Evolutionary conservation across 2,888 invertebrate genomes (phyloP).

Genomic region (Nomada fucata): DNA sequence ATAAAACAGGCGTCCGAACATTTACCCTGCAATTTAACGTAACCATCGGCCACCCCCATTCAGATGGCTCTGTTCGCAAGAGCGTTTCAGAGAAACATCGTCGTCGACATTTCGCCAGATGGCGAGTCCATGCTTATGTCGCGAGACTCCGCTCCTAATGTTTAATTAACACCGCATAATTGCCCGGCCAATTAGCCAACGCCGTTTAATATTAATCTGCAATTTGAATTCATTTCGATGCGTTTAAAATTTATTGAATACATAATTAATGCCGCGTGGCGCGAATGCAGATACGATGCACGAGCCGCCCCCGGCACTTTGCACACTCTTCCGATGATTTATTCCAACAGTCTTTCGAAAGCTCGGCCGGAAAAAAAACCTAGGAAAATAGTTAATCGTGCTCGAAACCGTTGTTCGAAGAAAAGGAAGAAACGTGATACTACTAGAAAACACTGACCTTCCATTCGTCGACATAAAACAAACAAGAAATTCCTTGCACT

Average conservation of each 20-base stretch:
- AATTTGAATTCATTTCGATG: conserved; percentile 83
- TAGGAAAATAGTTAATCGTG: conserved; percentile 27
- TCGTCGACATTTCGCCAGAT: conserved; percentile 56
- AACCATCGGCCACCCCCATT: neutral
- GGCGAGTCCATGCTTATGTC: conserved; percentile 56
- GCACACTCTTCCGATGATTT: conserved; percentile 56
- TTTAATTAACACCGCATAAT: conserved; percentile 82
- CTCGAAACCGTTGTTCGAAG: conserved; percentile 8
- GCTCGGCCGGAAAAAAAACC: conserved; percentile 35
- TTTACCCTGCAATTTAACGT: neutral
- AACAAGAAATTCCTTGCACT: no score
- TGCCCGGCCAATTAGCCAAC: conserved; percentile 80
- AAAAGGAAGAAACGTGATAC: neutral
- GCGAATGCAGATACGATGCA: conserved; percentile 72
- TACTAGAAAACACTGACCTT: no score
- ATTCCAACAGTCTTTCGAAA: conserved; percentile 56
- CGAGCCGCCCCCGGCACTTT: conserved; percentile 55
- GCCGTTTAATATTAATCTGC: conserved; percentile 83
- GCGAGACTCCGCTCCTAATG: conserved; percentile 74
- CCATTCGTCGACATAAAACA: no score
- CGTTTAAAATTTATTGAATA: conserved; percentile 83
- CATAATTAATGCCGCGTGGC: conserved; percentile 79
- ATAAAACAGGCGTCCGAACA: conserved; percentile 4
- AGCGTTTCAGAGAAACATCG: conserved; percentile 1
- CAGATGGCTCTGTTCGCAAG: conserved; percentile 40